Evolutionary conservation across 2,113 vertebrate species (phyloP).

Genomic region (Rhineura floridana): DNA sequence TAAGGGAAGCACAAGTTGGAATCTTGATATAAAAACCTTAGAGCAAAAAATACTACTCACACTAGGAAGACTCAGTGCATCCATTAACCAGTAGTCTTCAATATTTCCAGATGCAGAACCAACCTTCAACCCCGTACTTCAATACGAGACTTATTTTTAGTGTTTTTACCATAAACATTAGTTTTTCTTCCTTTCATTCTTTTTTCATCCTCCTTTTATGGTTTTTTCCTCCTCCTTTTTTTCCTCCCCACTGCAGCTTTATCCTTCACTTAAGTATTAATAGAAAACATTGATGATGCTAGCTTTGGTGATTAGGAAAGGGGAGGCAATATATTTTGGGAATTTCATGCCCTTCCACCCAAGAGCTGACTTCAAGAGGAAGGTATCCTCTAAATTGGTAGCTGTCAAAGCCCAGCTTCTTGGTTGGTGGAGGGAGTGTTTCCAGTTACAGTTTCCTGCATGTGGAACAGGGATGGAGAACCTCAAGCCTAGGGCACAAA

Average conservation of each 20-base stretch:
- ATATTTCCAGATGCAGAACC: background rate
- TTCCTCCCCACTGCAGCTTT: background rate
- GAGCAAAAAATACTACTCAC: slow-evolving; percentile 8
- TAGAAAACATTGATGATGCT: no score
- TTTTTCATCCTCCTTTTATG: background rate
- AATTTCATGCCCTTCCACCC: background rate
- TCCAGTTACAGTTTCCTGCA: background rate
- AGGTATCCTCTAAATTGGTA: background rate
- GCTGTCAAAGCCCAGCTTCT: background rate
- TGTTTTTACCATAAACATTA: background rate
- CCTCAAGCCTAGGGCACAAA: no score
- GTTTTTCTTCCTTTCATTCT: background rate
- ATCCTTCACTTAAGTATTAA: background rate
- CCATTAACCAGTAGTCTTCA: background rate
- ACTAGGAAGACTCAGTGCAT: background rate
- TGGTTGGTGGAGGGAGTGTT: background rate
- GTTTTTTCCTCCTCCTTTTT: background rate
- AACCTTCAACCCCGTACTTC: background rate
- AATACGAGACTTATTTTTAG: background rate
- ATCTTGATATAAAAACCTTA: slow-evolving; percentile 40
- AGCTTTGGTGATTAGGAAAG: background rate
- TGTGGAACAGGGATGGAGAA: no score
- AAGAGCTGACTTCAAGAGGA: background rate
- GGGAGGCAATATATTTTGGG: background rate
- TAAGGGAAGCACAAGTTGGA: slow-evolving; percentile 50